Evolutionary conservation across 2,797 vertebrate species (phyloP), one percentile per base, ranked within the genome.

Genomic region (Paedocypris micromegethes): DNA sequence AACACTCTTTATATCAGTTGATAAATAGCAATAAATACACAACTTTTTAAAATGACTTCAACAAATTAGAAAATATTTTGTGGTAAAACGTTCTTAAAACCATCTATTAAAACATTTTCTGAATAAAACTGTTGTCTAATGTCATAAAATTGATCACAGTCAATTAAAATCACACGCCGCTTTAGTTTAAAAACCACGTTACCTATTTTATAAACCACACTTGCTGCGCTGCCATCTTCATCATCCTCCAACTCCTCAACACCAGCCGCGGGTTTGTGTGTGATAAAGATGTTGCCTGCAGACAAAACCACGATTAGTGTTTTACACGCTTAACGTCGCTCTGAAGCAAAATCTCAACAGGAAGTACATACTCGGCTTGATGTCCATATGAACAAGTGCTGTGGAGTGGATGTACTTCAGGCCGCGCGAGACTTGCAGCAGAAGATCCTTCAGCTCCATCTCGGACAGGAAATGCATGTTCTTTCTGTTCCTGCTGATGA

Each of bases 381-480:
- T 98, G 85, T 98, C 97, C 96, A 99, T 98, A 83, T 99, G 97
- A 75, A 98, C 97, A 81, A 99, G 88, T 40, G 92, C 93, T 72
- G 93, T 96, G 0, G 93, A 95, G 86, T 99, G 97, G 83, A 99
- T 96, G 79, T 99, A 97, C 77, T 92, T 95, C 60, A 98, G 91
- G 43, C 96, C 96, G 2, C 92, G 90, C 9, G 92, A 90, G 75
- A 98, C 94, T 74, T 99, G 96, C 65, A 97, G 86, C 68, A 98
- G 87, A 72, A 99, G 84, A 79, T 97, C 94, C 79, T 98, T 98
- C 75, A 98, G 84, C 75, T 98, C 94, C 71, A 90, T 85, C 83
- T 94, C 96, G 0, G 91, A 86, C 68, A 98, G 90, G 78, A 92
- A 95, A 61, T 77, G 85, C 83, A 97, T 90, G 50, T 83, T 23